Evolutionary conservation across 2,113 vertebrate genomes (phyloP).

Genomic region (Ursus arctos): DNA sequence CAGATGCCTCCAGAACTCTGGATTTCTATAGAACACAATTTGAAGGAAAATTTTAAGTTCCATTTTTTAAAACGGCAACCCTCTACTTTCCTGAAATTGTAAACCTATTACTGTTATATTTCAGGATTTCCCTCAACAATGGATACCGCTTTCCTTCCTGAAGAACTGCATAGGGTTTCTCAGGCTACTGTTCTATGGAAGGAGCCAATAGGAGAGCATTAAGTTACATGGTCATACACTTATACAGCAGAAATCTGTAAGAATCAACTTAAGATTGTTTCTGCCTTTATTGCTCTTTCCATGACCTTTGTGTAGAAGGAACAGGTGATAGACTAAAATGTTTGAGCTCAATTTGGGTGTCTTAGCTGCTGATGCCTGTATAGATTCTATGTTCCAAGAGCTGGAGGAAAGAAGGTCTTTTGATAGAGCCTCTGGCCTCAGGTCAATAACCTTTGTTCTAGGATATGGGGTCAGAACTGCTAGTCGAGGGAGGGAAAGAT

Average conservation of each 20-base stretch:
- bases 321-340: not conserved
- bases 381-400: not conserved
- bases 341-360: conserved; percentile 27
- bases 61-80: not conserved
- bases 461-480: not conserved
- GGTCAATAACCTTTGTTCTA: conserved; percentile 16
- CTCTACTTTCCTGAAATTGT: not conserved
- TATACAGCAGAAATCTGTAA: conserved; percentile 17
- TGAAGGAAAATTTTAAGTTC: not conserved
- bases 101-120: not conserved
- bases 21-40: not conserved
- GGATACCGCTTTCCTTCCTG: conserved; percentile 1
- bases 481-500: not conserved
- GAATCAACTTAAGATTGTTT: not conserved
- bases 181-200: not conserved
- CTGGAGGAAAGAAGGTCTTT: not conserved
- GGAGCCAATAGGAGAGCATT: not conserved
- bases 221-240: not conserved
- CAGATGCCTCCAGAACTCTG: not conserved
- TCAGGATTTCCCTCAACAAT: not conserved
- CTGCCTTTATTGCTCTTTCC: not conserved
- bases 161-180: conserved; percentile 20
- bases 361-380: not conserved
- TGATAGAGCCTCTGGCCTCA: not conserved
- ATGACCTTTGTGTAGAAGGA: not conserved